phyloP scores from a whole-genome alignment of 2,113 vertebrate species.

The Probosciger aterrimus region DNA sequence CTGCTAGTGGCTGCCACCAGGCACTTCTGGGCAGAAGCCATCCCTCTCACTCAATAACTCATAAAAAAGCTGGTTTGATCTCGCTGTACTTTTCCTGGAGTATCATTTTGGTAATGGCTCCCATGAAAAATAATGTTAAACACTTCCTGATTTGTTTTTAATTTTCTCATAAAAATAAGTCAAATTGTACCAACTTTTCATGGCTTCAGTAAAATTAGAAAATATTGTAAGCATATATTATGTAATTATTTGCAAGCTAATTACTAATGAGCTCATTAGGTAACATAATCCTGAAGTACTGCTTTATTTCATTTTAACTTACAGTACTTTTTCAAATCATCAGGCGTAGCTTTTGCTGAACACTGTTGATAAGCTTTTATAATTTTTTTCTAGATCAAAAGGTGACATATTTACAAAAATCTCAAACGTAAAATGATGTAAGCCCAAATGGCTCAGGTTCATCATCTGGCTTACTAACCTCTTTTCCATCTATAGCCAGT shows the following conservation, averaged over 20 bases:
- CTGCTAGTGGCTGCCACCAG: rapidly evolving
- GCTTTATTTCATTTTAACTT: neutral
- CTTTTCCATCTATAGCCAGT: neutral
- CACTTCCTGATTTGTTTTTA: neutral
- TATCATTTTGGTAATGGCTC: neutral
- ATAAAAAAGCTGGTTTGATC: neutral
- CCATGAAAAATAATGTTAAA: neutral
- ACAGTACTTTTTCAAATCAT: neutral
- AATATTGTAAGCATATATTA: neutral
- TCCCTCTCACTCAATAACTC: neutral
- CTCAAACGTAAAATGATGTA: neutral
- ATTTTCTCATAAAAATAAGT: neutral
- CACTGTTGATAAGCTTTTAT: neutral
- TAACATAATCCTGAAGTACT: neutral
- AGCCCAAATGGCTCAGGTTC: neutral
- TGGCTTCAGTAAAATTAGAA: neutral
- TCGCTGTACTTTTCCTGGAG: neutral
- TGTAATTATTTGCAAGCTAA: neutral
- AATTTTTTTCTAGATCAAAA: neutral
- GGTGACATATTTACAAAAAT: neutral
- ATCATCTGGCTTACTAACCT: neutral
- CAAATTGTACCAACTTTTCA: neutral
- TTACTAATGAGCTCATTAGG: neutral
- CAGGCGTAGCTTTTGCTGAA: neutral
- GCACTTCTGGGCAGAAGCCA: neutral